These are phyloP conservation scores for Osmerus mordax DNA, from an alignment of 2,113 vertebrate species.

Conservation along the genomic window DNA sequence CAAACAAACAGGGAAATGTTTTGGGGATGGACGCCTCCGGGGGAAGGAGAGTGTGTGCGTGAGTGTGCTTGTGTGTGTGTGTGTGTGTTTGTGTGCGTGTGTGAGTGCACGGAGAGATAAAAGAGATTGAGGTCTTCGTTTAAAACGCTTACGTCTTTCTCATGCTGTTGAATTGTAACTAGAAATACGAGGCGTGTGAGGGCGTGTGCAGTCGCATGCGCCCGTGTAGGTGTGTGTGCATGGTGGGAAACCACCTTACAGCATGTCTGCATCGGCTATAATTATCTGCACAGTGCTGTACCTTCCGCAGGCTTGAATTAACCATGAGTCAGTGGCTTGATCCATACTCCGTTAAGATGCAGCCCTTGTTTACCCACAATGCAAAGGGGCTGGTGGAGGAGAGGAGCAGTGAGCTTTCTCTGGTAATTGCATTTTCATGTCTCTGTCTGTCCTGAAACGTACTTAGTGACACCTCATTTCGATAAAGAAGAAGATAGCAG, in stretches of 20 bases:
- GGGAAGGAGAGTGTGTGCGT: background rate
- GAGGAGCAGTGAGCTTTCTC: background rate
- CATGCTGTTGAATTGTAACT: background rate
- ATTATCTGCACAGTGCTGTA: background rate
- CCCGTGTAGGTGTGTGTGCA: background rate
- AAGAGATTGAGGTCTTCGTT: slow-evolving; percentile 7
- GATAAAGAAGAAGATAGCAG: background rate
- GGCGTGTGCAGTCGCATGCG: background rate
- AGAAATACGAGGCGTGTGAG: background rate
- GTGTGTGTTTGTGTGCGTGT: slow-evolving; percentile 1
- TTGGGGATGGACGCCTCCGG: background rate
- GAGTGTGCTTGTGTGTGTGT: background rate
- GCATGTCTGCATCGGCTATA: background rate
- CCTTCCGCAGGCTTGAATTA: background rate
- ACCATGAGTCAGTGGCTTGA: slow-evolving; percentile 4
- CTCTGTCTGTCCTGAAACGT: slow-evolving; percentile 3
- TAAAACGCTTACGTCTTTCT: background rate
- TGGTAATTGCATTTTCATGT: slow-evolving; percentile 22
- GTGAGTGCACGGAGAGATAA: slow-evolving; percentile 9
- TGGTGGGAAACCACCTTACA: background rate
- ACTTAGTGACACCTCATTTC: background rate
- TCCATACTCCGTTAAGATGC: background rate
- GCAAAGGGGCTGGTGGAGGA: background rate
- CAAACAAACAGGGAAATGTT: slow-evolving; percentile 16
- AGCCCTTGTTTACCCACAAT: slow-evolving; percentile 1